phyloP scores from a whole-genome alignment of 2,888 invertebrate genomes.

The Drosophila mettleri region DNA sequence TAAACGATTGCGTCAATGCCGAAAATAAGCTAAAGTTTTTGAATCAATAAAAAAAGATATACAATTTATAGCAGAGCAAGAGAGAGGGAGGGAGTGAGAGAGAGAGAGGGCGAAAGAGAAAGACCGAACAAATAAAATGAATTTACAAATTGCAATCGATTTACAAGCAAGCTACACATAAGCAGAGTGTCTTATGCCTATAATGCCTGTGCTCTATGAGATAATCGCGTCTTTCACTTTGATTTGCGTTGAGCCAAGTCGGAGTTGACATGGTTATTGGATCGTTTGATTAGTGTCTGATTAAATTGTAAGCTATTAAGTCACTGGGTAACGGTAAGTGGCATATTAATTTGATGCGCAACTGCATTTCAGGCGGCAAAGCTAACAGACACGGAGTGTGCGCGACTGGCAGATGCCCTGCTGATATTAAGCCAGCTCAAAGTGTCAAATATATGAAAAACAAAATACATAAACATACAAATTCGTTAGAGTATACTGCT shows the following conservation, averaged over 20 bases:
- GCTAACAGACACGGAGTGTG: neutral
- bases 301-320: constrained; percentile 56
- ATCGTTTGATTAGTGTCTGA: constrained; percentile 58
- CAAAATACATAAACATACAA: too few species aligned
- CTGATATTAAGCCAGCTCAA: too few species aligned
- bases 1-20: constrained; percentile 32
- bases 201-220: constrained; percentile 45
- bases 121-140: constrained; percentile 37
- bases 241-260: constrained; percentile 27
- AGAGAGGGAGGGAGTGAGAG: neutral
- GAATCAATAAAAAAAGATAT: constrained; percentile 47
- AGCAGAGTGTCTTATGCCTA: neutral
- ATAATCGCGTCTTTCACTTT: constrained; percentile 71
- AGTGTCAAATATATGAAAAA: too few species aligned
- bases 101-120: neutral
- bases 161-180: constrained; percentile 29
- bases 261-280: constrained; percentile 51
- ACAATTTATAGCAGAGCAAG: neutral
- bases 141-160: constrained; percentile 62
- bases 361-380: constrained; percentile 26
- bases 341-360: constrained; percentile 46
- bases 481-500: too few species aligned
- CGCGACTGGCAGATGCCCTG: neutral
- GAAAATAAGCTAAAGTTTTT: constrained; percentile 41
- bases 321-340: constrained; percentile 53